Conservation (phyloP, 2,888 invertebrate genomes). For the Caenorhabditis virilis region DNA sequence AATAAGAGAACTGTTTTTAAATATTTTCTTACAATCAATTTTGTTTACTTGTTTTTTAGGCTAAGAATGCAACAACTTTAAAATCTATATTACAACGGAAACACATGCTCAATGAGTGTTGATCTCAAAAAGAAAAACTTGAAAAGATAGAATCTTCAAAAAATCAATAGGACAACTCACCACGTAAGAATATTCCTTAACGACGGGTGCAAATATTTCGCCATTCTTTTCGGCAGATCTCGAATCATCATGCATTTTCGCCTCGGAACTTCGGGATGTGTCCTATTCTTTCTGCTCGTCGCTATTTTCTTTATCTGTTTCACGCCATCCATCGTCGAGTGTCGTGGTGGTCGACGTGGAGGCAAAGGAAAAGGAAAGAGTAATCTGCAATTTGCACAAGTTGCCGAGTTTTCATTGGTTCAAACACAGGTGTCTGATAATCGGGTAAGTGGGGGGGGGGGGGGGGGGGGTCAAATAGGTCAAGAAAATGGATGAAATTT, state of each 20-base stretch:
- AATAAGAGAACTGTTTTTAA: no score
- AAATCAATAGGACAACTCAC: no score
- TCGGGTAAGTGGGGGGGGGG: conserved; percentile 55
- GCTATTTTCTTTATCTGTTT: no score
- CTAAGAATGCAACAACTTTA: no score
- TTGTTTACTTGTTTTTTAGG: no score
- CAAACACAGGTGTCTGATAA: conserved; percentile 62
- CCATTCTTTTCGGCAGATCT: conserved; percentile 27
- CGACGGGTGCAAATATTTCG: conserved; percentile 38
- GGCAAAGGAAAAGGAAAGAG: conserved; percentile 62
- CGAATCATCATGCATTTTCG: conserved; percentile 30
- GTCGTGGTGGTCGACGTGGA: conserved; percentile 60
- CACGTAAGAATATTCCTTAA: conserved; percentile 18
- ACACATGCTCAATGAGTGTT: no score
- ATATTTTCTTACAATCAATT: no score
- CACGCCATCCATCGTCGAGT: conserved; percentile 29
- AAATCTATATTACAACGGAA: no score
- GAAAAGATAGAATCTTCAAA: no score
- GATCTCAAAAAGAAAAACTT: no score
- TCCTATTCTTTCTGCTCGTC: conserved; percentile 3
- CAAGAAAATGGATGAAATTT: not conserved
- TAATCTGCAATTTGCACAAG: conserved; percentile 68
- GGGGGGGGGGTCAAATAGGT: not conserved
- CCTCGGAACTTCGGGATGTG: not conserved
- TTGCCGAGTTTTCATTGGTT: conserved; percentile 67